Percentiles rank a stretch among this genome's conserved stretches.
These are phyloP conservation scores for Agapostemon virescens DNA, from an alignment of 2,888 invertebrate genomes.

Conservation along the genomic window DNA sequence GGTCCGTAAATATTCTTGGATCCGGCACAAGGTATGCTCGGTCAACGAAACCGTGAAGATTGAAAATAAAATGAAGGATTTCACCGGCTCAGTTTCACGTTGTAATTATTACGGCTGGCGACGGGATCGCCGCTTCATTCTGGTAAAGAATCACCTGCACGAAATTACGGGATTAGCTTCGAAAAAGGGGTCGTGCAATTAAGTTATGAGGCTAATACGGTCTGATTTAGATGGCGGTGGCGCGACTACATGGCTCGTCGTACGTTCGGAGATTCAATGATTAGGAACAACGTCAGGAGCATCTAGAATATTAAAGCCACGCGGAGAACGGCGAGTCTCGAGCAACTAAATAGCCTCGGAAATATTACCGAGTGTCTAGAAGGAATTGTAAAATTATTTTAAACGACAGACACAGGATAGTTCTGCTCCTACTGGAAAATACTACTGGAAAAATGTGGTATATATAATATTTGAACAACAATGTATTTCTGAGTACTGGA, in stretches of 20 bases:
- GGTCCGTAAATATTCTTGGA: neutral
- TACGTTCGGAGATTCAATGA: neutral
- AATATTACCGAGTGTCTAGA: neutral
- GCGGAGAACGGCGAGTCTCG: no score
- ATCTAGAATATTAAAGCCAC: constrained; percentile 10
- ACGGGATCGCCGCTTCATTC: neutral
- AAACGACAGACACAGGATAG: no score
- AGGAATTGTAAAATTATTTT: neutral
- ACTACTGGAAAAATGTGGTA: neutral
- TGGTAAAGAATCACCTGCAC: neutral
- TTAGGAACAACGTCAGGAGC: neutral
- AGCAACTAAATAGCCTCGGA: neutral
- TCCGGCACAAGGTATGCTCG: neutral
- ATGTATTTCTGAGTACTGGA: no score
- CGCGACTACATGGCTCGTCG: neutral
- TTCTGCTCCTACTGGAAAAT: neutral
- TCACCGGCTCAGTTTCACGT: neutral
- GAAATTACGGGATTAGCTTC: constrained; percentile 19
- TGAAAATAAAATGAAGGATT: neutral
- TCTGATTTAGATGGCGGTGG: neutral
- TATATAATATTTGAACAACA: neutral
- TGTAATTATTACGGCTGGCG: neutral
- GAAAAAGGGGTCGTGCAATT: constrained; percentile 20
- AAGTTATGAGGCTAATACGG: constrained; percentile 23
- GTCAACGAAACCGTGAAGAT: neutral